These are phyloP conservation scores for Anolis apletophallus DNA, from an alignment of 2,797 vertebrate species.

Conservation along the genomic window DNA sequence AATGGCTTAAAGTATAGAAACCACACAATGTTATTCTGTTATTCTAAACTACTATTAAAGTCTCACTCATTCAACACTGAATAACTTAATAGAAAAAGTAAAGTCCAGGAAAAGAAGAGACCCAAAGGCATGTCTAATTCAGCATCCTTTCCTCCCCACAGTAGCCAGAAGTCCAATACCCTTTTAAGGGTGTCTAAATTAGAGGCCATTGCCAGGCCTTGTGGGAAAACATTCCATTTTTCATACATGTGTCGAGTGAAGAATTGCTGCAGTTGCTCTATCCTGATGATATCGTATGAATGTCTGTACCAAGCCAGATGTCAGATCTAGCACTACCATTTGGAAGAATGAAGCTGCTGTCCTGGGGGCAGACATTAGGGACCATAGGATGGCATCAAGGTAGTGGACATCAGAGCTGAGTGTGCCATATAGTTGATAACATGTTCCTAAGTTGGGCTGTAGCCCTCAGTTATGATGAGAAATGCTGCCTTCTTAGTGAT, in stretches of 20 bases:
- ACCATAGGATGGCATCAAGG: neutral
- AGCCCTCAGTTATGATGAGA: neutral
- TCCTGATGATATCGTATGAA: neutral
- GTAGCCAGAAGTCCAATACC: neutral
- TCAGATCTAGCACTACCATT: neutral
- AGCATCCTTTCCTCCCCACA: too few relatives aligned
- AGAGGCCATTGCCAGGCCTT: neutral
- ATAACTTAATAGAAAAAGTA: conserved; percentile 12
- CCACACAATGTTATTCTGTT: neutral
- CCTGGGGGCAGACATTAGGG: neutral
- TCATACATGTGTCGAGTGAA: neutral
- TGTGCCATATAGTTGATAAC: neutral
- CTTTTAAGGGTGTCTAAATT: neutral
- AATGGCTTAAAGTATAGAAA: neutral
- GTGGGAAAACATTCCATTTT: neutral
- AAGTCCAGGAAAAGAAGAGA: neutral
- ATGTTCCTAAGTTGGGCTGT: neutral
- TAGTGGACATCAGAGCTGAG: neutral
- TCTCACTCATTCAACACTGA: neutral
- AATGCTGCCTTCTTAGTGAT: neutral
- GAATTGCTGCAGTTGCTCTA: neutral
- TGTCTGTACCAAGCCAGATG: neutral
- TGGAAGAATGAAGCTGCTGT: neutral
- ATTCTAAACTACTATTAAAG: neutral
- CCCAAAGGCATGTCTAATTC: too few relatives aligned